phyloP scores from a whole-genome alignment of 2,113 vertebrate species.

The Corythaixoides concolor region DNA sequence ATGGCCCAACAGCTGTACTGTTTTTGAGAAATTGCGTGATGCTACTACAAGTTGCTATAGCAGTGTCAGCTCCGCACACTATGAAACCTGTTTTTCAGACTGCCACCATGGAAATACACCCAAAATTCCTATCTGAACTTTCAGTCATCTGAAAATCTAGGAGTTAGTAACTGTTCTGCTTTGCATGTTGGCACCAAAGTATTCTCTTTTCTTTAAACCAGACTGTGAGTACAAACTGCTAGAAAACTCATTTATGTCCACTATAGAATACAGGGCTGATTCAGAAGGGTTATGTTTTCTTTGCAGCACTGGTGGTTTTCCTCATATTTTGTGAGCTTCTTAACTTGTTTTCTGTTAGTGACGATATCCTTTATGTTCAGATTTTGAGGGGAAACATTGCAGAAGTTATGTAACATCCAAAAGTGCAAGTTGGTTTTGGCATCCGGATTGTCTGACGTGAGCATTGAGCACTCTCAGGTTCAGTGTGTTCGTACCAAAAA shows the following conservation, averaged over 20 bases:
- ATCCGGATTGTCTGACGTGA: not conserved
- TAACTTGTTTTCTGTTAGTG: not conserved
- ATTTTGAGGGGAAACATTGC: not conserved
- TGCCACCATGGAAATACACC: not conserved
- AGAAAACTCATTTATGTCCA: not conserved
- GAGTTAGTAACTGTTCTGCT: not conserved
- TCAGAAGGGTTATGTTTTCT: not conserved
- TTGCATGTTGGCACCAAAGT: not conserved
- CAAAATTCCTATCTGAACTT: not conserved
- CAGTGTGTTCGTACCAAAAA: not conserved
- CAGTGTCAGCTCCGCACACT: not conserved
- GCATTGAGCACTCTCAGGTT: not conserved
- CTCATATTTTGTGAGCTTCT: not conserved
- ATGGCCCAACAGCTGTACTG: not conserved
- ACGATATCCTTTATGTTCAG: not conserved
- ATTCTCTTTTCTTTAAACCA: not conserved
- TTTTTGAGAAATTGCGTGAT: not conserved
- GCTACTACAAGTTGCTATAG: not conserved
- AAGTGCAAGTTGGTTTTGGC: not conserved
- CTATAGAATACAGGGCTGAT: not conserved
- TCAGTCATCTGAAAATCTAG: not conserved
- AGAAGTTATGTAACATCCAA: not conserved
- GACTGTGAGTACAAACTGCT: not conserved
- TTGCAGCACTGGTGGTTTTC: not conserved
- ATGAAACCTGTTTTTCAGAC: not conserved